A percentile compares a stretch with the other conserved stretches of the same genome.
These are phyloP conservation scores for Micronycteris hirsuta DNA, from an alignment of 2,113 vertebrate species.

Conservation along the genomic window DNA sequence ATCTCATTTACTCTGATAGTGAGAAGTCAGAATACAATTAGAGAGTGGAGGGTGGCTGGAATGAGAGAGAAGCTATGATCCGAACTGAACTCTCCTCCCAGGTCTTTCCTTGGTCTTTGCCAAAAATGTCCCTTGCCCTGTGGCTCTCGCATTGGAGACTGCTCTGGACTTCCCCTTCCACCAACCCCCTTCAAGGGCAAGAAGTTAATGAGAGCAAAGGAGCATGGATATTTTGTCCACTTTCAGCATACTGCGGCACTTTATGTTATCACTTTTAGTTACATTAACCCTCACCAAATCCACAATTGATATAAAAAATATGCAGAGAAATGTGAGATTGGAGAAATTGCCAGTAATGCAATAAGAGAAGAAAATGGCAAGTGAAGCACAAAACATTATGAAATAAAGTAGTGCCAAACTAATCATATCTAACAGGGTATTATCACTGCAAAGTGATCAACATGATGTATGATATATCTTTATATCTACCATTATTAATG, in stretches of 20 bases:
- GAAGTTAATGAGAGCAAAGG: accelerated
- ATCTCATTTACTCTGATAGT: background rate
- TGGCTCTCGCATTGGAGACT: background rate
- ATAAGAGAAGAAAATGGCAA: background rate
- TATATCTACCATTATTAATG: background rate
- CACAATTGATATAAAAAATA: background rate
- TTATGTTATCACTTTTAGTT: background rate
- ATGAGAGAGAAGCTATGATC: background rate
- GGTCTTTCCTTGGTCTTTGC: background rate
- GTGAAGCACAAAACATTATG: background rate
- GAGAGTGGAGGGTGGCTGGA: background rate
- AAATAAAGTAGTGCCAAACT: background rate
- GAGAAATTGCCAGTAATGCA: background rate
- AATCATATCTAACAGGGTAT: background rate
- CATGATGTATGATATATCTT: background rate
- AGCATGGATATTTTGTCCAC: background rate
- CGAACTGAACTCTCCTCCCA: background rate
- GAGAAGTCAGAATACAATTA: background rate
- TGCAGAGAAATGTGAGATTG: background rate
- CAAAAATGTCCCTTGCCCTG: background rate
- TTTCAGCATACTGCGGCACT: background rate
- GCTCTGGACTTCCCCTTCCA: background rate
- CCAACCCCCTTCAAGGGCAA: accelerated
- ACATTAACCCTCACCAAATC: background rate
- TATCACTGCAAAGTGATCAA: background rate